Evolutionary conservation across 2,888 invertebrate genomes (phyloP), one percentile per base, ranked within the genome.

Genomic region (Zele albiditarsus): DNA sequence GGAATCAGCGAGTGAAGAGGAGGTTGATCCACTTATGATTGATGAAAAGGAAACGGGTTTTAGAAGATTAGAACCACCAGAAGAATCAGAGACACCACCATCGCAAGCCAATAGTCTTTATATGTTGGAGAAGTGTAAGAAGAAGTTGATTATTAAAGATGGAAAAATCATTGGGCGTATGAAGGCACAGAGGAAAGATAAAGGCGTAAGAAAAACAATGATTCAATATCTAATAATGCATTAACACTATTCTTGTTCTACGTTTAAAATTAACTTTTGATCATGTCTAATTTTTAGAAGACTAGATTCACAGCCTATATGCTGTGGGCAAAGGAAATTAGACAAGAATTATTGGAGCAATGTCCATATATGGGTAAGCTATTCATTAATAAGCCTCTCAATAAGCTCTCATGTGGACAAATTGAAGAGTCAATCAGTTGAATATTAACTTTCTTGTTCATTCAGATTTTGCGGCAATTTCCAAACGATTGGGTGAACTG

Each of bases 221-320:
- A 3, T 14, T 58, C 14, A 49, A 14, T 16, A 42, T 14, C 33
- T 2, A 20, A 25, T 38, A 81, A 6, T 82, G 14, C 1, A 38
- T 46, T 23, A 67, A 27, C 38, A 42, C 73, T 76, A 8, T 46
- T 1, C 42, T 71, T 25, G 8, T 63, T 71, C 28, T 25, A 14
- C 28, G 20, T 33, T 66, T 75, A 25, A 70, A 49, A 31, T 5
- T 16, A 5, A 20, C 33, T 69, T 23, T 0, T 66, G 31, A 23
- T 14, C 6, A 49, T 46, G 23, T 74, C 46, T 75, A 66, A 23
- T 80, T 85, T 89, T 78, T 85, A 91, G 91, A 95, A 94, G 89
- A 92, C 94, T 0, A 91, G 95, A 69, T 94, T 94, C 79, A 97
- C 97, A 0, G 97, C 97, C 0, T 97, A 97, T 89, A 96, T 96